Percentiles rank a stretch among this genome's conserved stretches.
phyloP scores from a whole-genome alignment of 1,140 invertebrate species.

The Apocrypta bakeri region DNA sequence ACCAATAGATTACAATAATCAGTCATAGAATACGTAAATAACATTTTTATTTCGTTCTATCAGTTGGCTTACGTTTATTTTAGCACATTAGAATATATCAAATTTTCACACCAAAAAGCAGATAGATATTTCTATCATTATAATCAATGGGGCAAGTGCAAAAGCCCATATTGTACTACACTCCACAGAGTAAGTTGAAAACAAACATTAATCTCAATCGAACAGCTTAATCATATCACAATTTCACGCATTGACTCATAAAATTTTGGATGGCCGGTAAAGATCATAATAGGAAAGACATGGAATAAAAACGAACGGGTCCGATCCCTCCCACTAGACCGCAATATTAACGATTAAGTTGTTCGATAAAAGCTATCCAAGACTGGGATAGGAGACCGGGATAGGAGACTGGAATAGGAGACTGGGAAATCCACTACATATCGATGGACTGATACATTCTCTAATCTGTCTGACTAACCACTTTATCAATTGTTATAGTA shows the following conservation, averaged over 20 bases:
- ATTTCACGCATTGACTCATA: neutral
- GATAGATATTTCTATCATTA: too few species aligned
- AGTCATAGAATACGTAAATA: neutral
- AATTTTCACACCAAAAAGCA: too few species aligned
- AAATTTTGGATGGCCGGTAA: neutral
- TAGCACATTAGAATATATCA: too few species aligned
- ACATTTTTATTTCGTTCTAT: neutral
- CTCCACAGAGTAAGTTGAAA: too few species aligned
- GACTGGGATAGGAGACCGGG: too few species aligned
- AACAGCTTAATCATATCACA: neutral
- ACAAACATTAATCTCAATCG: conserved; percentile 21
- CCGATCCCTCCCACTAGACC: neutral
- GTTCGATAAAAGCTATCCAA: conserved; percentile 27
- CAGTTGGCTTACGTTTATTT: neutral
- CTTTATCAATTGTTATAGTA: conserved; percentile 44
- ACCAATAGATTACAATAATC: neutral
- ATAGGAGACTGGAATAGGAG: too few species aligned
- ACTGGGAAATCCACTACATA: neutral
- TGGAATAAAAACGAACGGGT: neutral
- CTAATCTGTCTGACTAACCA: conserved; percentile 23
- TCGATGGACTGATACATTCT: conserved; percentile 23
- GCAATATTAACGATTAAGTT: conserved; percentile 45
- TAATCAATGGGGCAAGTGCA: too few species aligned
- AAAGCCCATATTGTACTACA: too few species aligned
- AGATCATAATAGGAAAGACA: neutral